phyloP scores from a whole-genome alignment of 1,140 invertebrate genomes.

The Parasteatoda tepidariorum region DNA sequence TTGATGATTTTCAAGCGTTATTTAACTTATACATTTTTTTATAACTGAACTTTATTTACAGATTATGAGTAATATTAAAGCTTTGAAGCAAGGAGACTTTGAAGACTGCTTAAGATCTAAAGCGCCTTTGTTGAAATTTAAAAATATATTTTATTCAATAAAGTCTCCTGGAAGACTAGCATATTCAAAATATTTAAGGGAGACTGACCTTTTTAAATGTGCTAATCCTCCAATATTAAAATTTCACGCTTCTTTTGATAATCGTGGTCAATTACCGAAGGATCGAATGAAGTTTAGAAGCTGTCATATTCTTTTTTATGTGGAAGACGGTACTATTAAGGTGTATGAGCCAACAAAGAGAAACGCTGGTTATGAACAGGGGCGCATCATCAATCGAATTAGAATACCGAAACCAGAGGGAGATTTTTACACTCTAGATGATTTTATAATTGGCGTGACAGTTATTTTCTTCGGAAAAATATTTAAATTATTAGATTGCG shows the following conservation, averaged over 20 bases:
- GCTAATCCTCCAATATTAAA: background rate
- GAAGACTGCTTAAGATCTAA: too few species aligned
- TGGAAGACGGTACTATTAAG: conserved; percentile 9
- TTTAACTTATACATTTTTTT: too few species aligned
- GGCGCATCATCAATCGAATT: background rate
- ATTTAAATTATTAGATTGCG: conserved; percentile 23
- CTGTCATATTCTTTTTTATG: conserved; percentile 17
- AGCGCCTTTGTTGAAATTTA: too few species aligned
- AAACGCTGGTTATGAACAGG: background rate
- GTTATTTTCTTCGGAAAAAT: conserved; percentile 1
- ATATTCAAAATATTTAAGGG: background rate
- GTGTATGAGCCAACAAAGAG: conserved; percentile 1
- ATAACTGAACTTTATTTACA: too few species aligned
- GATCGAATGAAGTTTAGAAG: conserved; percentile 4
- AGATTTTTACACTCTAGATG: conserved; percentile 1
- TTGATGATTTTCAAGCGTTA: too few species aligned
- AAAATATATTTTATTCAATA: too few species aligned
- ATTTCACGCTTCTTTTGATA: conserved; percentile 12
- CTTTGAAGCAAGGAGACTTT: too few species aligned
- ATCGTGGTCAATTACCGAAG: background rate
- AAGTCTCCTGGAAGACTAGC: background rate
- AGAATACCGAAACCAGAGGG: conserved; percentile 6
- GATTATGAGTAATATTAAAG: too few species aligned
- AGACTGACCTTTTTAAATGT: conserved; percentile 1
- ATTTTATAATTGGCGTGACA: conserved; percentile 6